Percentiles rank a stretch among this genome's conserved stretches.
These are phyloP conservation scores for Odocoileus virginianus DNA, from an alignment of 2,113 vertebrate genomes.

Conservation along the genomic window DNA sequence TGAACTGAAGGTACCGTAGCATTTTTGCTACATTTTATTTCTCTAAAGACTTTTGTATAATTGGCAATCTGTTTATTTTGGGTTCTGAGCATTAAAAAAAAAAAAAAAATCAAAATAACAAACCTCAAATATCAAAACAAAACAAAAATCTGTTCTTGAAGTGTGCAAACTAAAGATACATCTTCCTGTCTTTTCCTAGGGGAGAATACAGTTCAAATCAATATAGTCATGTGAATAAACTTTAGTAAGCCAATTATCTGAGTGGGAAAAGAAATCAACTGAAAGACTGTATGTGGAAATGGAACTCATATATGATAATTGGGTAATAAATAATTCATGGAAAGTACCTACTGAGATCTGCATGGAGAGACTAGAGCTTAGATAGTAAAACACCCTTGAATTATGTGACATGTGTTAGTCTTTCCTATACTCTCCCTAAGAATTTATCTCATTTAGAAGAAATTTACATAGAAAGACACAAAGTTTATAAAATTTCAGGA, in stretches of 20 bases:
- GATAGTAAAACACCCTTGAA: background rate
- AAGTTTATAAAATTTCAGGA: background rate
- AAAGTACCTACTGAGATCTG: background rate
- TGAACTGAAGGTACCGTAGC: background rate
- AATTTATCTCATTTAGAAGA: background rate
- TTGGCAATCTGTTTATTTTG: background rate
- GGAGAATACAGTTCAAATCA: background rate
- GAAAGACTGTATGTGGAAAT: background rate
- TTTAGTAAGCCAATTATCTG: background rate
- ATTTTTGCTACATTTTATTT: background rate
- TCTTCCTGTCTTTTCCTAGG: background rate
- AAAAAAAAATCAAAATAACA: background rate
- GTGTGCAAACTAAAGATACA: background rate
- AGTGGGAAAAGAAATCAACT: background rate
- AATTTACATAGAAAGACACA: background rate
- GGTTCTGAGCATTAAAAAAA: background rate
- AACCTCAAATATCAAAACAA: background rate
- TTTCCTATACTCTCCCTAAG: background rate
- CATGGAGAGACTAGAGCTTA: background rate
- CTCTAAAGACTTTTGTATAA: background rate
- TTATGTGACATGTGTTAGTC: background rate
- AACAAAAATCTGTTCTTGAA: background rate
- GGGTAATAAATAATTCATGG: background rate
- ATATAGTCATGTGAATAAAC: background rate
- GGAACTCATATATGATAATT: background rate